Base-by-base conservation (phyloP, 2,888 invertebrate genomes). In the Tortrix viridana region DNA sequence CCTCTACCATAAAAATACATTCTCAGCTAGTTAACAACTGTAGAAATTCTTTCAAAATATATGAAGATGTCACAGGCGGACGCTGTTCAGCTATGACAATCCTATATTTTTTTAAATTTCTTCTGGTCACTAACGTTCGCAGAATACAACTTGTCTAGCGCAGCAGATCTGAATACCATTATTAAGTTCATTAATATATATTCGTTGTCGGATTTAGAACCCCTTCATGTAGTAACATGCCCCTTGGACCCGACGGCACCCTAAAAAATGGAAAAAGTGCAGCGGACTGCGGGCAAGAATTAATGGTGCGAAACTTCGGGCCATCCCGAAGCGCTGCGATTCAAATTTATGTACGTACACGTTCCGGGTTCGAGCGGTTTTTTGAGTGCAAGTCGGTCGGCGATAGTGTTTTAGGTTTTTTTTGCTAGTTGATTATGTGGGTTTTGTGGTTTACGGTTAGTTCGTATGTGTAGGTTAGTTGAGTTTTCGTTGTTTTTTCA, bases 231-330 rank as follows among this genome's bases (percentile, higher is more conserved):
- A 49, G 18, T 20, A 7, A 18, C n/a, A n/a, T n/a, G n/a, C 22
- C 46, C 43, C 56, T 23, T 22, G 19, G n/a, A 16, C 22, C 49
- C 53, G 12, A 14, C 19, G 20, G 62, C 52, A 52, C 63, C 63
- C 58, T 58, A 58, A 57, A 62, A 67, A 65, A 69, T 74, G 72
- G 80, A 80, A 83, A 86, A 88, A 89, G 83, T 88, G 88, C 88
- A 88, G 81, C 81, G 85, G 84, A 79, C 82, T 84, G 84, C 79
- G 83, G 74, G 81, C 79, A 85, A 84, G 87, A 89, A 86, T 89
- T 89, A 90, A 90, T 90, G 89, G 88, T 78, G 89, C 85, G 89
- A 85, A 85, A 88, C 83, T 86, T 85, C 80, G 77, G 81, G 47
- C 53, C 74, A 78, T 77, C 77, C 75, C 72, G 73, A 67, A 69